Base-by-base conservation (phyloP, 2,888 invertebrate genomes). In the Cryptocheilus praepositus region DNA sequence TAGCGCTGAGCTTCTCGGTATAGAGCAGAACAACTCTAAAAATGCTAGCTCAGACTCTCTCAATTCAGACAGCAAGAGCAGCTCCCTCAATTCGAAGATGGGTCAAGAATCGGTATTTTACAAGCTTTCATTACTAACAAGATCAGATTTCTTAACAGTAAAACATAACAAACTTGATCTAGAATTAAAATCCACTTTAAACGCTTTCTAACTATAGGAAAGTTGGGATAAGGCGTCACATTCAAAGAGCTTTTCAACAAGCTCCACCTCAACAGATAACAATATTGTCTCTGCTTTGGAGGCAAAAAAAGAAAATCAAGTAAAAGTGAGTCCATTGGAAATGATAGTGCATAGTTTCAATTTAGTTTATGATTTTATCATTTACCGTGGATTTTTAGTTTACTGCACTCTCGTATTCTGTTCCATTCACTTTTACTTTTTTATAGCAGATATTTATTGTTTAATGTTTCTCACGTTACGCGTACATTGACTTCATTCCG, bases 51-150 rank as follows among this genome's bases (percentile, higher is more conserved):
- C 94, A 59, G 95, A 95, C 89, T 95, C 95, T 7, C 90, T 95
- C 83, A 93, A 94, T 87, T 94, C 95, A 0, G 96, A 96, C 87
- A 95, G 95, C 52, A 96, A 95, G 90, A 94, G 95, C 70, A 95
- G 94, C 89, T 95, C 95, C 77, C 91, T 95, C 84, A 95, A 94
- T 89, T 95, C 95, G 52, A 96, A 95, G 91, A 93, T 94, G 89
- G 94, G 93, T 80, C 94, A 94, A 87, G 95, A 95, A 89, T 93
- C 94, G 88, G 95, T 95, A 92, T 93, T 92, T 90, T 67, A 71
- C 62, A n/a, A n/a, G 36, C 18, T 28, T 54, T 28, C n/a, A 8
- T n/a, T 25, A 22, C 25, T 25, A 28, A 54, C 16, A 28, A 21
- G 15, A 28, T 51, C 5, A 49, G 13, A 49, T 11, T 49, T 18